These are phyloP conservation scores for Seriola quinqueradiata DNA, from an alignment of 2,113 vertebrate genomes.

Conservation along the genomic window DNA sequence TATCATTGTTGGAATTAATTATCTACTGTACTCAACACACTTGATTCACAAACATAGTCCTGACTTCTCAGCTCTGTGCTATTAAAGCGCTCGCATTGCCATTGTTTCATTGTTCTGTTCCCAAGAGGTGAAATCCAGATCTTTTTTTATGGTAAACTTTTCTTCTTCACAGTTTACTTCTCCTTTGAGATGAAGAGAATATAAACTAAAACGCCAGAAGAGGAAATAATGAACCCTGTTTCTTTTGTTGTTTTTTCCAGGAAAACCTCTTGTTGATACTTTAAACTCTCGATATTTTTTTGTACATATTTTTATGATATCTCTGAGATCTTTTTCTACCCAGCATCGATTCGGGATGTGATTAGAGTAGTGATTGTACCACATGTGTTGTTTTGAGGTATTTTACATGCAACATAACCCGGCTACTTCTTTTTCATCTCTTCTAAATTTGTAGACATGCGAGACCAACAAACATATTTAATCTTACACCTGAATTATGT, in stretches of 20 bases:
- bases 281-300: slow-evolving; percentile 41
- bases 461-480: neutral
- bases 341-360: slow-evolving; percentile 1
- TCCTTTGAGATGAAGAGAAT: slow-evolving; percentile 70
- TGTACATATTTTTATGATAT: slow-evolving; percentile 22
- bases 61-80: slow-evolving; percentile 51
- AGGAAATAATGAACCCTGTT: slow-evolving; percentile 61
- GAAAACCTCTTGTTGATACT: slow-evolving; percentile 63
- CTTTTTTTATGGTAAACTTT: slow-evolving; percentile 72
- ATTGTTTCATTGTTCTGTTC: slow-evolving; percentile 43
- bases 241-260: slow-evolving; percentile 67
- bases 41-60: slow-evolving; percentile 18
- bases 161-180: slow-evolving; percentile 65
- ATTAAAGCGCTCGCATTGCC: slow-evolving; percentile 32
- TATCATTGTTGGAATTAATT: slow-evolving; percentile 66
- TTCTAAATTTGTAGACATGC: neutral
- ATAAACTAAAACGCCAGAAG: slow-evolving; percentile 59
- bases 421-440: neutral
- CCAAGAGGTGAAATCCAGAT: slow-evolving; percentile 78
- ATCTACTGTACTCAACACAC: slow-evolving; percentile 32
- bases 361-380: slow-evolving; percentile 2
- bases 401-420: neutral
- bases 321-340: slow-evolving; percentile 32
- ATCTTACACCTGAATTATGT: neutral
- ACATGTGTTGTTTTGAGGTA: neutral